Evolutionary conservation across 2,113 vertebrate genomes (phyloP), one percentile per base, ranked within the genome.

Genomic region (Lampris incognitus): DNA sequence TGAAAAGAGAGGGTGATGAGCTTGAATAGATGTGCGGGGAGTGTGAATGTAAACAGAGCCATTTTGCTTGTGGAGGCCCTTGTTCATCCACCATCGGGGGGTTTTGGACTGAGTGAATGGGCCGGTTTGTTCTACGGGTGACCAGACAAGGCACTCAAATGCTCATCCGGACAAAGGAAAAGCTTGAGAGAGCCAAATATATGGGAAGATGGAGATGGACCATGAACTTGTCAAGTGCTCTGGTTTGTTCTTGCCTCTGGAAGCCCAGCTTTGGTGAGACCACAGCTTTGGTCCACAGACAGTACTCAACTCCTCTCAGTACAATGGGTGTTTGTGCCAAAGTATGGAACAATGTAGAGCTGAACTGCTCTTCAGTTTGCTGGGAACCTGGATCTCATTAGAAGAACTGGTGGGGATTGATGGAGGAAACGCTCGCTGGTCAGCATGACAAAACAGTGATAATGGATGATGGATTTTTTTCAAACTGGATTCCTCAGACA

Each of bases 61-160:
- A 72, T 83, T 85, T 83, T 78, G 72, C 80, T 86, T 83, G 74
- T 69, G 65, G 4, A 76, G 63, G 54, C 66, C 61, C 57, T 66
- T 42, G 87, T 84, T 83, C 37, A 85, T 80, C 66, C 62, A 40
- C 76, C 80, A 24, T 24, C 81, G 49, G 51, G 44, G 81, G 85
- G 69, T 46, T 71, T 56, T 67, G 77, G 82, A 41, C 72, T 49
- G 66, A 42, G 40, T 87, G 84, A 89, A 90, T 82, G 76, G 66
- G 41, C 56, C 41, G 60, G 74, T 86, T 90, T 88, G 88, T 89
- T 85, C 79, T 66, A 11, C 46, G 69, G 71, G 76, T 89, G 89
- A 93, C 85, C 79, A 84, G 74, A 92, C 89, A 89, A 67, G 86
- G 69, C 80, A 74, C 78, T 82, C 66, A 50, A 83, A 78, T 80